A percentile compares a stretch with the other conserved stretches of the same genome.
These are phyloP conservation scores for Biston betularia DNA, from an alignment of 2,888 invertebrate genomes.

Conservation along the genomic window DNA sequence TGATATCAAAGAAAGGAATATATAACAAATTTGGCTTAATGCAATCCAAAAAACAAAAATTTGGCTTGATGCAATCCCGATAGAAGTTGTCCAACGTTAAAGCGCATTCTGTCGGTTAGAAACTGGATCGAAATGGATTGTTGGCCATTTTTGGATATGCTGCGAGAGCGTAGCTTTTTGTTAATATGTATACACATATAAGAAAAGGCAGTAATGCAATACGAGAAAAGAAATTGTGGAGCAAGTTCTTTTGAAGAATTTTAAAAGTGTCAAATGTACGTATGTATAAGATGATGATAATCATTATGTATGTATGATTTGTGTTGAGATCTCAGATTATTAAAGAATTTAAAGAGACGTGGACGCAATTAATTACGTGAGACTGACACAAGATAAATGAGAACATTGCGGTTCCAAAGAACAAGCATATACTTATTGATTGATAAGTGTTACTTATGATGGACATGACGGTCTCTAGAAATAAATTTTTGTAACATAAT, in stretches of 20 bases:
- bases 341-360: no score
- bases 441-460: neutral
- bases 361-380: no score
- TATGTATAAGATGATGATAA: no score
- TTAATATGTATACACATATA: neutral
- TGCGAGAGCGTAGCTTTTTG: constrained; percentile 34
- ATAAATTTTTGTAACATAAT: neutral
- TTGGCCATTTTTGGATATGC: constrained; percentile 66
- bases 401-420: no score
- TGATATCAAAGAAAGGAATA: constrained; percentile 5
- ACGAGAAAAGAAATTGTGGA: neutral
- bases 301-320: no score
- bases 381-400: no score
- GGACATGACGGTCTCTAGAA: no score
- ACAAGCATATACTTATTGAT: neutral
- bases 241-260: no score
- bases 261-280: no score
- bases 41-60: constrained; percentile 18
- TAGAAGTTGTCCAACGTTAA: constrained; percentile 45
- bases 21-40: constrained; percentile 12
- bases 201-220: constrained; percentile 15
- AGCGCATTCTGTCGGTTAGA: constrained; percentile 61
- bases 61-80: constrained; percentile 27
- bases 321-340: no score
- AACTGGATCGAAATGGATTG: constrained; percentile 69